A percentile compares a stretch with the other conserved stretches of the same genome.
These are phyloP conservation scores for Sesamia inferens DNA, from an alignment of 2,888 invertebrate genomes.

Conservation along the genomic window DNA sequence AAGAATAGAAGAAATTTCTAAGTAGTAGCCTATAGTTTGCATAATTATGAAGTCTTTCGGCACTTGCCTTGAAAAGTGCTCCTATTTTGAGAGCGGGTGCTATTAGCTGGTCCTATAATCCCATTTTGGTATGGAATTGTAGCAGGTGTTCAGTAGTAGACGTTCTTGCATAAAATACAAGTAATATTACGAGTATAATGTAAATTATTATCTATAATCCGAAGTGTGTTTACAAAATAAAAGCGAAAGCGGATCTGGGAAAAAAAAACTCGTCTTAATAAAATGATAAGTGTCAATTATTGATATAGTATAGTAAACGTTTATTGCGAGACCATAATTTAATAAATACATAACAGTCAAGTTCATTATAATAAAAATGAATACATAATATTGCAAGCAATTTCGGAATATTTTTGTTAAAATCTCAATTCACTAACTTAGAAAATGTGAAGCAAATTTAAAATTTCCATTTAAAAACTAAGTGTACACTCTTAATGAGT, in stretches of 20 bases:
- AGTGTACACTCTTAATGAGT: slow-evolving; percentile 22
- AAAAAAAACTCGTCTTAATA: slow-evolving; percentile 26
- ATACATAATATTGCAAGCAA: slow-evolving; percentile 2
- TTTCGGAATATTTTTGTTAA: slow-evolving; percentile 20
- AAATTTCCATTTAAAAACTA: slow-evolving; percentile 19
- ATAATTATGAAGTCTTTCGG: too few relatives aligned
- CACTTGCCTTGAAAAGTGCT: too few relatives aligned
- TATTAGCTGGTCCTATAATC: not conserved
- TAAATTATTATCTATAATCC: not conserved
- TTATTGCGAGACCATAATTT: slow-evolving; percentile 8
- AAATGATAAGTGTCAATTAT: not conserved
- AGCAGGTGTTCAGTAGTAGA: not conserved
- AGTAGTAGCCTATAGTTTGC: too few relatives aligned
- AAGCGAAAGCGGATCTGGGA: slow-evolving; percentile 12
- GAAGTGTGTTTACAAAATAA: not conserved
- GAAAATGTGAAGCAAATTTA: slow-evolving; percentile 17
- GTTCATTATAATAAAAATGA: slow-evolving; percentile 7
- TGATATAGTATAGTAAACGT: slow-evolving; percentile 4
- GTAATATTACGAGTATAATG: not conserved
- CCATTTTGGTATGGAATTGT: not conserved
- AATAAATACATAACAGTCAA: not conserved
- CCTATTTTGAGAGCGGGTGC: not conserved
- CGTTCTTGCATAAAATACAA: not conserved
- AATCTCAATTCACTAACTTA: slow-evolving; percentile 27
- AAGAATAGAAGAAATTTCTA: too few relatives aligned